Percentiles rank a stretch among this genome's conserved stretches.
These are phyloP conservation scores for Ceratosolen fusciceps DNA, from an alignment of 1,140 invertebrate genomes.

Conservation along the genomic window DNA sequence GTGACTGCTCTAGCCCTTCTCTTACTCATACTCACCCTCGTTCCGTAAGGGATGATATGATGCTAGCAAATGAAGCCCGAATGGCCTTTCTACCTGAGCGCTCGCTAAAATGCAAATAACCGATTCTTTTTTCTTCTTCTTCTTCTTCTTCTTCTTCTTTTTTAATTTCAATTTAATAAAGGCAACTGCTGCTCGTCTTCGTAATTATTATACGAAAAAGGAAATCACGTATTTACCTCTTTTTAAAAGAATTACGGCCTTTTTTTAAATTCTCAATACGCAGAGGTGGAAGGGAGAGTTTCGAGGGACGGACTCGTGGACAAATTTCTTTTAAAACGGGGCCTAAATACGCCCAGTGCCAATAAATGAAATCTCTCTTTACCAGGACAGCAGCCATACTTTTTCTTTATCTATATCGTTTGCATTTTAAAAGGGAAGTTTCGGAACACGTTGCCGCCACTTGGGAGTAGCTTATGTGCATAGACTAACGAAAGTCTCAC, in stretches of 20 bases:
- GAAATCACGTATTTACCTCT: not conserved
- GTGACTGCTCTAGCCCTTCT: not conserved
- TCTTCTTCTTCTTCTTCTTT: no score
- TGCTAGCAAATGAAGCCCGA: constrained; percentile 12
- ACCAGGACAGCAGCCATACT: no score
- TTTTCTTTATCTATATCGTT: not conserved
- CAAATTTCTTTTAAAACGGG: not conserved
- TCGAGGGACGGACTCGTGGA: no score
- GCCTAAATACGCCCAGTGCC: not conserved
- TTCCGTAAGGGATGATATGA: not conserved
- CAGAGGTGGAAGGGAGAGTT: no score
- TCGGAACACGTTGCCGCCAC: constrained; percentile 6
- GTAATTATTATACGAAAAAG: not conserved
- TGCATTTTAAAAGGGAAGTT: constrained; percentile 25
- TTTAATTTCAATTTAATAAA: no score
- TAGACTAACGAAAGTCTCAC: constrained; percentile 25
- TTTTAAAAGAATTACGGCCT: not conserved
- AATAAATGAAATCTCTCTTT: not conserved
- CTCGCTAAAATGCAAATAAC: no score
- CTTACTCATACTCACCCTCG: not conserved
- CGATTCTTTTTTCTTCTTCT: no score
- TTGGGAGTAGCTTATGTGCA: constrained; percentile 38
- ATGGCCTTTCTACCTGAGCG: no score
- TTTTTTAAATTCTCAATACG: no score
- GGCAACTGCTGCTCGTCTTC: no score